Percentiles rank a stretch among this genome's conserved stretches.
Evolutionary conservation across 2,888 invertebrate species (phyloP).

Genomic region (Thereva nobilitata): DNA sequence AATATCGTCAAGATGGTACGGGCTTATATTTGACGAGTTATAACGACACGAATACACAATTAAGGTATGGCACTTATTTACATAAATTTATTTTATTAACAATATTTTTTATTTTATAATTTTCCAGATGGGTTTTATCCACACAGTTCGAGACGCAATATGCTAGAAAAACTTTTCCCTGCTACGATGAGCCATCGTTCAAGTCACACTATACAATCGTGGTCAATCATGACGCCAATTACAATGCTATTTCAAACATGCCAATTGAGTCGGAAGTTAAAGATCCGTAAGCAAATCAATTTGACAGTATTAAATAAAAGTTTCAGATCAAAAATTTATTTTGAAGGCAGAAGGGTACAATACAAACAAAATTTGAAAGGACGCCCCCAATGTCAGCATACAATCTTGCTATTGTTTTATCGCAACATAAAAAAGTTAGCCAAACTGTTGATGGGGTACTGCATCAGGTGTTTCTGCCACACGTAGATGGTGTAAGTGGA

Average conservation of each 20-base stretch:
- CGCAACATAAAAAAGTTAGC: constrained; percentile 59
- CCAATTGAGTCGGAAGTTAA: constrained; percentile 43
- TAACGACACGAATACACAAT: no score
- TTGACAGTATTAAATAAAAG: no score
- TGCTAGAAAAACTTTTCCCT: constrained; percentile 73
- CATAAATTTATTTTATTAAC: no score
- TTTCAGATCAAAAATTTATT: no score
- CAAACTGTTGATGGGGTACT: constrained; percentile 54
- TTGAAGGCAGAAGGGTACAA: constrained; percentile 49
- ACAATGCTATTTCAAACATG: constrained; percentile 56
- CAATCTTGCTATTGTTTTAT: constrained; percentile 80
- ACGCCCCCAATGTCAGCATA: constrained; percentile 77
- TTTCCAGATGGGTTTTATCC: no score
- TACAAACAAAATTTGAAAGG: constrained; percentile 59
- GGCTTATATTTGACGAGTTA: no score
- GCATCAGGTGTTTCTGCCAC: constrained; percentile 52
- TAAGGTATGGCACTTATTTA: no score
- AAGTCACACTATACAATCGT: constrained; percentile 72
- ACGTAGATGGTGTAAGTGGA: constrained; percentile 31
- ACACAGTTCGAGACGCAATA: constrained; percentile 70
- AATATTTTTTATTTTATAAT: no score
- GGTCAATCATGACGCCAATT: constrained; percentile 61
- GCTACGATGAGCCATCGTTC: constrained; percentile 74
- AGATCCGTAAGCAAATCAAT: constrained; percentile 1
- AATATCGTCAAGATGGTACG: no score